These are phyloP conservation scores for Vandiemenella viatica DNA, from an alignment of 2,888 invertebrate genomes.

Conservation along the genomic window DNA sequence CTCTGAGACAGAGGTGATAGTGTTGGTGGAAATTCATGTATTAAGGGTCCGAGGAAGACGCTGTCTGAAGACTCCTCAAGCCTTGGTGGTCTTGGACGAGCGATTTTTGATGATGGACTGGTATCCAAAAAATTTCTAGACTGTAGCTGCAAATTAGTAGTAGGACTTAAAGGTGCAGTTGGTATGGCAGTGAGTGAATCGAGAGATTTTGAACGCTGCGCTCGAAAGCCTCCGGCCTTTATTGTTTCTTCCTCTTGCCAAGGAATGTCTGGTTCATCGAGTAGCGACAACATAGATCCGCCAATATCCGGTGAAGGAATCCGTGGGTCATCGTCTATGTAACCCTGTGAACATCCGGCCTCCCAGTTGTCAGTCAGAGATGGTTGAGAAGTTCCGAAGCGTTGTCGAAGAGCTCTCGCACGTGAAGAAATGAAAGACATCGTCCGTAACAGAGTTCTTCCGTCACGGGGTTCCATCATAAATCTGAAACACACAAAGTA, in stretches of 20 bases:
- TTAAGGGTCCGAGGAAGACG: no score
- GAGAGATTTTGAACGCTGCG: slow-evolving; percentile 16
- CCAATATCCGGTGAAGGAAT: slow-evolving; percentile 13
- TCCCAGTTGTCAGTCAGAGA: slow-evolving; percentile 17
- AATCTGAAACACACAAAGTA: neutral
- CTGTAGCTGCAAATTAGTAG: slow-evolving; percentile 2
- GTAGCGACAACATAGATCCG: slow-evolving; percentile 14
- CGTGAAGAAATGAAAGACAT: slow-evolving; percentile 17
- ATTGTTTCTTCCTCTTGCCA: slow-evolving; percentile 1
- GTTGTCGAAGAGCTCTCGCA: slow-evolving; percentile 15
- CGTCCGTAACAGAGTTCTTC: slow-evolving; percentile 9
- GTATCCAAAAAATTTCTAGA: neutral
- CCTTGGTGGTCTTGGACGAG: slow-evolving; percentile 5
- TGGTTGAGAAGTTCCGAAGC: slow-evolving; percentile 15
- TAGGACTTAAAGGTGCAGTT: slow-evolving; percentile 4
- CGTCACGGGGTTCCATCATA: slow-evolving; percentile 13
- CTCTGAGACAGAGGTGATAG: neutral
- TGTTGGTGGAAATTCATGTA: neutral
- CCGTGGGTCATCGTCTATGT: slow-evolving; percentile 10
- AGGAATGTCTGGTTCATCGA: slow-evolving; percentile 9
- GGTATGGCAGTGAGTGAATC: slow-evolving; percentile 13
- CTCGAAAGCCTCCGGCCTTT: slow-evolving; percentile 3
- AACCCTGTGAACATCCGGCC: slow-evolving; percentile 2
- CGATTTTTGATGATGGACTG: slow-evolving; percentile 2
- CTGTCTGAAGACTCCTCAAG: neutral